Conservation (phyloP, 2,888 invertebrate species). For the Neria commutata region DNA sequence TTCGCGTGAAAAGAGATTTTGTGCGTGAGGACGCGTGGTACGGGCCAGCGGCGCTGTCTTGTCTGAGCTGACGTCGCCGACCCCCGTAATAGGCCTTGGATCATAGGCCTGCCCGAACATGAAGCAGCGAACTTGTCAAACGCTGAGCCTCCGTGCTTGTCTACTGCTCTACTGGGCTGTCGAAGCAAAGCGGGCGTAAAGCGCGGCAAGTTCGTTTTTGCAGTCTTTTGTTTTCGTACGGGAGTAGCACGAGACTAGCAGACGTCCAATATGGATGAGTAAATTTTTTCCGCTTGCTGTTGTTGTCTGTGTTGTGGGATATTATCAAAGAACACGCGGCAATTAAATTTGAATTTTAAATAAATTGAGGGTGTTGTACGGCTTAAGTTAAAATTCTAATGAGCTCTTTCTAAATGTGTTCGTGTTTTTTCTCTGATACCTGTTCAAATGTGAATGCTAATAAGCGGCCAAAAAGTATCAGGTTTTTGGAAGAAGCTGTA, state of each 20-base stretch:
- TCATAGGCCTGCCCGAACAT: conserved; percentile 1
- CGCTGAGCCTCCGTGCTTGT: no score
- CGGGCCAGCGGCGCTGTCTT: background rate
- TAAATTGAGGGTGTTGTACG: conserved; percentile 17
- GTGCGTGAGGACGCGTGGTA: no score
- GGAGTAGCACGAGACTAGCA: conserved; percentile 6
- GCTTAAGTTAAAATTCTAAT: background rate
- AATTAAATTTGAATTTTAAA: conserved; percentile 16
- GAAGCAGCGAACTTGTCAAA: background rate
- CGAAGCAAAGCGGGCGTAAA: background rate
- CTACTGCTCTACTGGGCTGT: no score
- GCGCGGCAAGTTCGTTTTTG: conserved; percentile 2
- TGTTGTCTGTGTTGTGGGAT: background rate
- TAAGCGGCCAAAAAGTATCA: no score
- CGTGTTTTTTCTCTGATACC: no score
- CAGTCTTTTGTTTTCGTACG: conserved; percentile 16
- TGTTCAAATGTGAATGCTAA: no score
- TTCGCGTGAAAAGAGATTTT: conserved; percentile 2
- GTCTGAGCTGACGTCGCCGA: background rate
- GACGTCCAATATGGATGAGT: conserved; percentile 6
- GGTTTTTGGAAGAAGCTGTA: no score
- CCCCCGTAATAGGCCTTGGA: conserved; percentile 14
- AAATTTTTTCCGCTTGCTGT: background rate
- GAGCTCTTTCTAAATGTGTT: no score
- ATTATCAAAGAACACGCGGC: conserved; percentile 1